Evolutionary conservation across 2,797 vertebrate species (phyloP).

Genomic region (Thamnophis elegans): DNA sequence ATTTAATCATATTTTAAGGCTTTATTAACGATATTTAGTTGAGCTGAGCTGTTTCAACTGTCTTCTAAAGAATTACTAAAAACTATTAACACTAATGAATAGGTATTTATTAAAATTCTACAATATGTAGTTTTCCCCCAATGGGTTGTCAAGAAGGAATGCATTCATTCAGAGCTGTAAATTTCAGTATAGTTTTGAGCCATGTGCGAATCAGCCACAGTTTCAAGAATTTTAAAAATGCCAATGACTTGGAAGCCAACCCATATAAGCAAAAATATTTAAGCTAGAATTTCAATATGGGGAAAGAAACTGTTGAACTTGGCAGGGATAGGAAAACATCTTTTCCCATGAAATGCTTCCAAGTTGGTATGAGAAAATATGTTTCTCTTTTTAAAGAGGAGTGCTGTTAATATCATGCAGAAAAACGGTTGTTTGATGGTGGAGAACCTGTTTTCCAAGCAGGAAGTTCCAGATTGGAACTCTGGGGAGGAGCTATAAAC

Average conservation of each 20-base stretch:
- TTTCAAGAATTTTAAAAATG: slow-evolving; percentile 56
- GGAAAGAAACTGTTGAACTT: slow-evolving; percentile 74
- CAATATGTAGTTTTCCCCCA: slow-evolving; percentile 45
- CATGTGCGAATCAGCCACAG: slow-evolving; percentile 56
- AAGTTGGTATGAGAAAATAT: slow-evolving; percentile 54
- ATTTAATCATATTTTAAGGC: neutral
- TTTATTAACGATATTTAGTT: neutral
- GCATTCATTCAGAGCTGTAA: slow-evolving; percentile 44
- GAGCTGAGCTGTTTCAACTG: slow-evolving; percentile 2
- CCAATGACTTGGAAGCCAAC: slow-evolving; percentile 61
- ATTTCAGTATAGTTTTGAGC: slow-evolving; percentile 65
- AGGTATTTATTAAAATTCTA: slow-evolving; percentile 29
- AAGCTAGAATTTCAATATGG: slow-evolving; percentile 71
- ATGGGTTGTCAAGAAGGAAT: slow-evolving; percentile 30
- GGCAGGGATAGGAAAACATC: slow-evolving; percentile 67
- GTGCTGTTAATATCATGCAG: neutral
- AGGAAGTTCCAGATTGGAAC: neutral
- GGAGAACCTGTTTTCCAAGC: no score
- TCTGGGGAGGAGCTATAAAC: neutral
- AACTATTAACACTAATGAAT: slow-evolving; percentile 28
- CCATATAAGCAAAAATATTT: slow-evolving; percentile 62
- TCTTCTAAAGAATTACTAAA: slow-evolving; percentile 30
- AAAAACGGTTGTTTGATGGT: neutral
- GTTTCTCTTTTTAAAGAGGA: slow-evolving; percentile 44
- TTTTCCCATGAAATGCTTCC: slow-evolving; percentile 72